A percentile compares a stretch with the other conserved stretches of the same genome.
Conservation (phyloP, 2,113 vertebrate species). For the Gorsachius goisagi region DNA sequence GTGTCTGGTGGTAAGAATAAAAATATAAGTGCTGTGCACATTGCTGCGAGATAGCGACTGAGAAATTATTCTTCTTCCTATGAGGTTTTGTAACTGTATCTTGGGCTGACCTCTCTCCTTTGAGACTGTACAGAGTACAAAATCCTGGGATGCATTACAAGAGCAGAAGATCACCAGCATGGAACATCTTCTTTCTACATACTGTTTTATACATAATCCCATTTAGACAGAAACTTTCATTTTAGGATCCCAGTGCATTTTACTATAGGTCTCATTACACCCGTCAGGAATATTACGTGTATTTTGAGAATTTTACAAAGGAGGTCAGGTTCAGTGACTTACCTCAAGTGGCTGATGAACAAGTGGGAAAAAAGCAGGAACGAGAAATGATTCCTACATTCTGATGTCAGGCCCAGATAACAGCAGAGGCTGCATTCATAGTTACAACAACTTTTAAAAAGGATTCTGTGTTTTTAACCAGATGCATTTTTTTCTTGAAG, state of each 20-base stretch:
- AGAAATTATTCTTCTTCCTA: background rate
- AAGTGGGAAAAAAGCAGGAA: background rate
- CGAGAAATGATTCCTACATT: background rate
- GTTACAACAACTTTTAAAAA: background rate
- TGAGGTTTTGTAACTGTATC: background rate
- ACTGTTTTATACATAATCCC: background rate
- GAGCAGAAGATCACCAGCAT: background rate
- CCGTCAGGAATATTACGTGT: background rate
- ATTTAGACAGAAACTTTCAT: background rate
- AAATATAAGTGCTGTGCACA: background rate
- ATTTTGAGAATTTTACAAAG: background rate
- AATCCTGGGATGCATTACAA: background rate
- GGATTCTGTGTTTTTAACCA: background rate
- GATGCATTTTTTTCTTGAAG: background rate
- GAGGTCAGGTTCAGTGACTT: background rate
- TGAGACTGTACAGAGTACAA: background rate
- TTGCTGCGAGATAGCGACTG: background rate
- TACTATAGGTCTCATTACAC: background rate
- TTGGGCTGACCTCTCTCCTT: background rate
- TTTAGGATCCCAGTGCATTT: background rate
- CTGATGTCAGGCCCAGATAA: background rate
- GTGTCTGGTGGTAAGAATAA: background rate
- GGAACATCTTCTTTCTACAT: background rate
- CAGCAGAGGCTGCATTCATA: background rate
- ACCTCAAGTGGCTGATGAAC: background rate